phyloP scores from a whole-genome alignment of 1,140 invertebrate genomes.

The Carcinoscorpius rotundicauda region DNA sequence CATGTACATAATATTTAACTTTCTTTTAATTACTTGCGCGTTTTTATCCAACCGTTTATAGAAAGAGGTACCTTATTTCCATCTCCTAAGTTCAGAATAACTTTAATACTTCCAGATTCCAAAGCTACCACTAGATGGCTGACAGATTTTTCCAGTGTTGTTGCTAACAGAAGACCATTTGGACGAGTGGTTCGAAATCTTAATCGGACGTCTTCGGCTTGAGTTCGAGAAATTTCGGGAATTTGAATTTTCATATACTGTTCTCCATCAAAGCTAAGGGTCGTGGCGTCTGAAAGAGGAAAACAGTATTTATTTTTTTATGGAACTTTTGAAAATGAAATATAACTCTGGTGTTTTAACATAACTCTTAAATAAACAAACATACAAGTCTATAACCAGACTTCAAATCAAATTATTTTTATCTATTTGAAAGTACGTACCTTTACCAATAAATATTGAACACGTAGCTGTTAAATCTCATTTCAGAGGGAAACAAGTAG shows the following conservation, averaged over 20 bases:
- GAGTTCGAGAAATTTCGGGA: constrained; percentile 59
- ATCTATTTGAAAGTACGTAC: too few species aligned
- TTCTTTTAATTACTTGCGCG: too few species aligned
- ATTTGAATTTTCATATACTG: constrained; percentile 70
- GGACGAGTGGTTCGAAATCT: constrained; percentile 73
- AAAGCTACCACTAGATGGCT: constrained; percentile 71
- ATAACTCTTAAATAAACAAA: too few species aligned
- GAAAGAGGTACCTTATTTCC: constrained; percentile 52
- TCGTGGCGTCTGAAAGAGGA: constrained; percentile 59
- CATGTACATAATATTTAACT: too few species aligned
- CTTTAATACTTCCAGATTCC: constrained; percentile 60
- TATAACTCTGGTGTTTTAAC: too few species aligned
- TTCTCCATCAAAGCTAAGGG: constrained; percentile 78
- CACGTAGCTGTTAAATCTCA: too few species aligned
- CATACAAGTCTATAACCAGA: too few species aligned
- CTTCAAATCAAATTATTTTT: too few species aligned
- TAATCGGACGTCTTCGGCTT: constrained; percentile 84
- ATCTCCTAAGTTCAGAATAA: constrained; percentile 68
- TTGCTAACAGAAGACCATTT: constrained; percentile 39
- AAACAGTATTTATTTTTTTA: neutral
- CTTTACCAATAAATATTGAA: too few species aligned
- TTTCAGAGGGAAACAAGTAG: too few species aligned
- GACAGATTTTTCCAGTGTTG: constrained; percentile 58
- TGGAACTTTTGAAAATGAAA: too few species aligned
- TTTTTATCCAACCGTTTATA: too few species aligned